Evolutionary conservation across 1,140 invertebrate species (phyloP).

Genomic region (Gyrodactylus salaris): DNA sequence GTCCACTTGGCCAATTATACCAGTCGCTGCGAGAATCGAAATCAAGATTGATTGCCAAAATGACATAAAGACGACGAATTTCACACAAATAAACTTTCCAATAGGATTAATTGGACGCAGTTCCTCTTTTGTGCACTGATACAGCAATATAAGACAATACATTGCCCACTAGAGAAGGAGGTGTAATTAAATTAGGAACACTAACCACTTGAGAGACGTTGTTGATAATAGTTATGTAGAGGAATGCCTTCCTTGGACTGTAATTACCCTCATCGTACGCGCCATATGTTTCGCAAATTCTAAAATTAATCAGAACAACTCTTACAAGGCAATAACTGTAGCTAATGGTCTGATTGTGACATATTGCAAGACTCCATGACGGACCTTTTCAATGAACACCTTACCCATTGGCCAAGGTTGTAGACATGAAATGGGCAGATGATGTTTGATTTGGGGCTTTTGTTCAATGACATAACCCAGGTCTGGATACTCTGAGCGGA

Average conservation of each 20-base stretch:
- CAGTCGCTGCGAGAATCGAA: conserved; percentile 41
- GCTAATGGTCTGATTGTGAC: conserved; percentile 53
- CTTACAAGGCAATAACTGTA: conserved; percentile 50
- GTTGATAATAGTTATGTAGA: conserved; percentile 56
- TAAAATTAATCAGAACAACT: conserved; percentile 7
- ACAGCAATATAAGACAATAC: conserved; percentile 75
- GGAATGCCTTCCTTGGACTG: conserved; percentile 32
- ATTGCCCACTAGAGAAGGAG: conserved; percentile 30
- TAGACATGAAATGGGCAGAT: conserved; percentile 23
- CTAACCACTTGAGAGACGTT: conserved; percentile 63
- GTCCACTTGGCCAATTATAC: conserved; percentile 30
- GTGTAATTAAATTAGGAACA: conserved; percentile 8
- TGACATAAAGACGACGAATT: conserved; percentile 80
- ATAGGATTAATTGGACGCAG: conserved; percentile 59
- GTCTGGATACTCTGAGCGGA: conserved; percentile 32
- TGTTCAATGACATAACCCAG: conserved; percentile 40
- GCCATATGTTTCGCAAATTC: conserved; percentile 40
- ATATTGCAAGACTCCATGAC: conserved; percentile 75
- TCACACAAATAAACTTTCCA: conserved; percentile 82
- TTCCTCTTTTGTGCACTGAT: conserved; percentile 48
- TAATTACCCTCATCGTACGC: conserved; percentile 64
- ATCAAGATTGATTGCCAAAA: conserved; percentile 83
- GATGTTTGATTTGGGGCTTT: conserved; percentile 31
- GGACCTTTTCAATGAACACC: conserved; percentile 59
- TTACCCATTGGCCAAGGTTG: conserved; percentile 50